Conservation (phyloP, 2,888 invertebrate species). For the Xanthostigma xanthostigma region DNA sequence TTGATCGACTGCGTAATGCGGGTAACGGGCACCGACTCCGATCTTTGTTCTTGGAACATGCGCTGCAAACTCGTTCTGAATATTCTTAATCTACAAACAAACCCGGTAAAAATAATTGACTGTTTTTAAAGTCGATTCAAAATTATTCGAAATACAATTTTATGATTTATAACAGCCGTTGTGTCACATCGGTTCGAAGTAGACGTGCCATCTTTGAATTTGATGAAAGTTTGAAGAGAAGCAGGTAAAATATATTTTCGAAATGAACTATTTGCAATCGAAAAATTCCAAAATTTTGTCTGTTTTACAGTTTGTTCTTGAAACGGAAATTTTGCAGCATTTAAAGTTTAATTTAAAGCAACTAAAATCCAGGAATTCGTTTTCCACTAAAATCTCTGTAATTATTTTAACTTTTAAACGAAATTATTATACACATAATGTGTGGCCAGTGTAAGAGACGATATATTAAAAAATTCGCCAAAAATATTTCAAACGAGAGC, state of each 20-base stretch:
- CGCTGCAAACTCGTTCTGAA: slow-evolving; percentile 63
- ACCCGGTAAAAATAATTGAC: slow-evolving; percentile 1
- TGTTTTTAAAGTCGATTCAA: background rate
- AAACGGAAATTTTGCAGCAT: too few relatives aligned
- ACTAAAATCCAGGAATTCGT: too few relatives aligned
- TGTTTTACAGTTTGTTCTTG: too few relatives aligned
- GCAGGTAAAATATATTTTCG: background rate
- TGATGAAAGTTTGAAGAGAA: background rate
- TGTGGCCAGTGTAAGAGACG: too few relatives aligned
- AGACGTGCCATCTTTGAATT: background rate
- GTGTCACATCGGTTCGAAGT: slow-evolving; percentile 7
- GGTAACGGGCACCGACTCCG: slow-evolving; percentile 54
- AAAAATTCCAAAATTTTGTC: too few relatives aligned
- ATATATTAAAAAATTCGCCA: too few relatives aligned
- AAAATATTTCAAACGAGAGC: too few relatives aligned
- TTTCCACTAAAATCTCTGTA: too few relatives aligned
- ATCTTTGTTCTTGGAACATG: slow-evolving; percentile 61
- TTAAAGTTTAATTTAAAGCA: too few relatives aligned
- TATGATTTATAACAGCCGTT: slow-evolving; percentile 9
- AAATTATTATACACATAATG: too few relatives aligned
- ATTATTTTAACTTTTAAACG: too few relatives aligned
- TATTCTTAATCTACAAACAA: slow-evolving; percentile 33
- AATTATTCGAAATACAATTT: background rate
- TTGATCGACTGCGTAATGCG: slow-evolving; percentile 51
- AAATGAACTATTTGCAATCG: background rate